Evolutionary conservation across 2,113 vertebrate genomes (phyloP).

Genomic region (Sinocyclocheilus anophthalmus): DNA sequence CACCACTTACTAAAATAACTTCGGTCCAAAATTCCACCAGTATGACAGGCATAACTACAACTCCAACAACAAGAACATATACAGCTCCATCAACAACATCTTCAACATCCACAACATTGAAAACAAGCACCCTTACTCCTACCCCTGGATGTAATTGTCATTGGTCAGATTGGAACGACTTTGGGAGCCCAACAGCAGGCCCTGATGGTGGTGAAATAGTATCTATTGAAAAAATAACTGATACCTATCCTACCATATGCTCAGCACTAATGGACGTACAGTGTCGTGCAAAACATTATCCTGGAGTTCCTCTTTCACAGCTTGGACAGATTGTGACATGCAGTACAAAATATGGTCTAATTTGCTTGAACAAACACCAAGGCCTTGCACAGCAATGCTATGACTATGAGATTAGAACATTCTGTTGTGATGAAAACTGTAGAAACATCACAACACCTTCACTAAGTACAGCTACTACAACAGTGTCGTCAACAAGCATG

Average conservation of each 20-base stretch:
- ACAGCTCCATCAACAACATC: constrained; percentile 20
- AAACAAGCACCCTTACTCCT: background rate
- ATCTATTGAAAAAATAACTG: constrained; percentile 36
- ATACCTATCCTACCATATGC: constrained; percentile 3
- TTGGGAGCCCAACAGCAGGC: constrained; percentile 31
- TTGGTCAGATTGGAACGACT: constrained; percentile 44
- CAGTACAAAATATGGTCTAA: constrained; percentile 32
- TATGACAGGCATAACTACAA: background rate
- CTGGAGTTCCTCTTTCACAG: background rate
- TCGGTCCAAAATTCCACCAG: background rate
- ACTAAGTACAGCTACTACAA: background rate
- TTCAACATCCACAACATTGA: background rate
- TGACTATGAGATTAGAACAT: constrained; percentile 50
- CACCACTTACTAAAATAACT: background rate
- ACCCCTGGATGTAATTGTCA: constrained; percentile 22
- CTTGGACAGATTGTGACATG: constrained; percentile 55
- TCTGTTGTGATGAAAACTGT: constrained; percentile 34
- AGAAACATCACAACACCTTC: background rate
- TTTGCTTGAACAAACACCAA: constrained; percentile 66
- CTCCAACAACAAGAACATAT: constrained; percentile 19
- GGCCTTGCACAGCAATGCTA: constrained; percentile 56
- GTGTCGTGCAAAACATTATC: constrained; percentile 43
- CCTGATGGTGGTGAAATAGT: constrained; percentile 47
- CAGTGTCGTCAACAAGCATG: background rate
- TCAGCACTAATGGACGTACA: constrained; percentile 7